phyloP scores from a whole-genome alignment of 2,113 vertebrate species.

The Progne subis region DNA sequence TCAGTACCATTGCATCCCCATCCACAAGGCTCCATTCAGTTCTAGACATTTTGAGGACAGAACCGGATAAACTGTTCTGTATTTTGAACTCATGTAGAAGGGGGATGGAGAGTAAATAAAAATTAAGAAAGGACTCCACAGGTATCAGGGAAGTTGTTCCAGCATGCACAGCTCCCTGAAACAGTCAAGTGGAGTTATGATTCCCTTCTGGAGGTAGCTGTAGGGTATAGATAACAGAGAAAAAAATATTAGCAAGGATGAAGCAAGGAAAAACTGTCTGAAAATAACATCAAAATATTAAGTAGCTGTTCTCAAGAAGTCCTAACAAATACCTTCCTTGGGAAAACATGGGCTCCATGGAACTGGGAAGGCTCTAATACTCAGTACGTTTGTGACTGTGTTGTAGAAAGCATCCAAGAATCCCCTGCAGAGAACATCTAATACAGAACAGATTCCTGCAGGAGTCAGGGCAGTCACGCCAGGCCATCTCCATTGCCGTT shows the following conservation, averaged over 20 bases:
- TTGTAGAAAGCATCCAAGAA: background rate
- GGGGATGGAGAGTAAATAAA: background rate
- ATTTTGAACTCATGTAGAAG: background rate
- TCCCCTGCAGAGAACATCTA: constrained; percentile 13
- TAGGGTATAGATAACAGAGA: background rate
- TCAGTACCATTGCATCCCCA: background rate
- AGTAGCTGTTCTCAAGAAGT: background rate
- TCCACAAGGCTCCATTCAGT: background rate
- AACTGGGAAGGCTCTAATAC: background rate
- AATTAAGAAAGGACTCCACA: background rate
- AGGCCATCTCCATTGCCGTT: background rate
- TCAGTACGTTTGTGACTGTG: background rate
- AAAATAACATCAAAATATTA: background rate
- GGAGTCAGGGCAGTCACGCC: background rate
- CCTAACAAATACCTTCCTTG: background rate
- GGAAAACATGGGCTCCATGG: background rate
- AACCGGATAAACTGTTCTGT: background rate
- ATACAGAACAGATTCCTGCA: background rate
- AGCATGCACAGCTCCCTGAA: background rate
- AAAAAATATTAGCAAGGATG: background rate
- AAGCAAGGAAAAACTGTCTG: background rate
- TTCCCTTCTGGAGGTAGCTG: background rate
- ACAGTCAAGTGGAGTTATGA: background rate
- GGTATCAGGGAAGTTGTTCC: background rate
- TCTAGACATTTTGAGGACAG: background rate